These are phyloP conservation scores for Carterocephalus palaemon DNA, from an alignment of 2,888 invertebrate species.

Conservation along the genomic window DNA sequence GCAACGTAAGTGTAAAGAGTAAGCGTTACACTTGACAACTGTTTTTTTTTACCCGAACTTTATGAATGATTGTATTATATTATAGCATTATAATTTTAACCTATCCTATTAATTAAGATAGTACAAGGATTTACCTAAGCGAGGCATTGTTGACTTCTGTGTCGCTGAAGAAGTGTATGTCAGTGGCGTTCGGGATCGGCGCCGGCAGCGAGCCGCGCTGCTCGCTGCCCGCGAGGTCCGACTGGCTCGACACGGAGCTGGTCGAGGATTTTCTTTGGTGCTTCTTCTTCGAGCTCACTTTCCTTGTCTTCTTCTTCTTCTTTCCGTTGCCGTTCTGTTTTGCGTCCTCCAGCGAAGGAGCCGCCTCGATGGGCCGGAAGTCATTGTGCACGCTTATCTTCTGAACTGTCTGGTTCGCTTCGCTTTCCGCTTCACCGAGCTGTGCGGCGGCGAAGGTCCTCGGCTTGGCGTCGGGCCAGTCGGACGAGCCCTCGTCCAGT, in stretches of 20 bases:
- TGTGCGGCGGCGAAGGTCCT: slow-evolving; percentile 78
- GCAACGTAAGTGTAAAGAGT: no score
- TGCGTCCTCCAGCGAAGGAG: slow-evolving; percentile 59
- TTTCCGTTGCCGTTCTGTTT: slow-evolving; percentile 79
- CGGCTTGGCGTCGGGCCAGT: slow-evolving; percentile 73
- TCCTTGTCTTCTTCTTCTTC: slow-evolving; percentile 89
- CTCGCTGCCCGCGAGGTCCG: slow-evolving; percentile 73
- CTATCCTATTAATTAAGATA: no score
- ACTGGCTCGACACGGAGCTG: slow-evolving; percentile 74
- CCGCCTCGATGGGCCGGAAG: slow-evolving; percentile 79
- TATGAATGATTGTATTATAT: no score
- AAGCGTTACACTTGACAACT: no score
- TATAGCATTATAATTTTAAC: no score
- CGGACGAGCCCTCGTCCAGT: slow-evolving; percentile 75
- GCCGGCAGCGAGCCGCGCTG: slow-evolving; percentile 56
- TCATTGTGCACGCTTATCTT: slow-evolving; percentile 82
- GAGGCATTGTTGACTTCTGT: slow-evolving; percentile 87
- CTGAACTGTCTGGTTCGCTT: slow-evolving; percentile 76
- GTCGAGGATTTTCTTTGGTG: slow-evolving; percentile 85
- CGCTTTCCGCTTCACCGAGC: slow-evolving; percentile 65
- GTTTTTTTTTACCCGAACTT: no score
- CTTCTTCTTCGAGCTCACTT: slow-evolving; percentile 88
- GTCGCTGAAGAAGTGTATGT: slow-evolving; percentile 92
- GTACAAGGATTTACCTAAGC: slow-evolving; percentile 75
- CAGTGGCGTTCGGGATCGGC: slow-evolving; percentile 54